A percentile compares a stretch with the other conserved stretches of the same genome.
phyloP scores from a whole-genome alignment of 2,797 vertebrate species.

The Paedocypris micromegethes region DNA sequence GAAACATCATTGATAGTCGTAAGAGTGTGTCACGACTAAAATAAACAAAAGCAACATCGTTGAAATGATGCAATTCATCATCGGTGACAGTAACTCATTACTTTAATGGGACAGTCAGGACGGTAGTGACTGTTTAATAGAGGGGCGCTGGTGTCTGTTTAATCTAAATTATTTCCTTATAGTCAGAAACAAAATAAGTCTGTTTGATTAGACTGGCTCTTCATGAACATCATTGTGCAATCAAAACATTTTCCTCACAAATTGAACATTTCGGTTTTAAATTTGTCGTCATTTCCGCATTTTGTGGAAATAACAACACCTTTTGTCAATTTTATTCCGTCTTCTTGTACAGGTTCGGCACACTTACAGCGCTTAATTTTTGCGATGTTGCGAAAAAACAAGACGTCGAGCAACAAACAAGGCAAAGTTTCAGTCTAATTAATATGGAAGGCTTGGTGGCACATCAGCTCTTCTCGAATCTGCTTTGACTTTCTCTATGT shows the following conservation, averaged over 20 bases:
- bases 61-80: constrained; percentile 74
- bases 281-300: too few relatives aligned
- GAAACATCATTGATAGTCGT: constrained; percentile 21
- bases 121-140: constrained; percentile 43
- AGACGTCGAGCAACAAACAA: constrained; percentile 47
- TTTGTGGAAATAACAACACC: too few relatives aligned
- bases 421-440: constrained; percentile 73
- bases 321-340: too few relatives aligned
- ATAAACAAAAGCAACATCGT: constrained; percentile 63
- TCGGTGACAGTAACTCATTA: constrained; percentile 61
- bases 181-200: constrained; percentile 18
- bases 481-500: constrained; percentile 75
- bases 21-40: constrained; percentile 57
- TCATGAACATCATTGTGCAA: constrained; percentile 8
- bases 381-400: constrained; percentile 26
- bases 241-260: not conserved
- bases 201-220: constrained; percentile 24
- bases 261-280: not conserved
- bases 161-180: constrained; percentile 28
- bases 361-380: not conserved
- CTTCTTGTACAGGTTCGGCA: too few relatives aligned
- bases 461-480: constrained; percentile 66
- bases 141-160: constrained; percentile 44
- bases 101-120: constrained; percentile 69
- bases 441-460: constrained; percentile 75